phyloP scores from a whole-genome alignment of 2,888 invertebrate species.

The Polia nebulosa region DNA sequence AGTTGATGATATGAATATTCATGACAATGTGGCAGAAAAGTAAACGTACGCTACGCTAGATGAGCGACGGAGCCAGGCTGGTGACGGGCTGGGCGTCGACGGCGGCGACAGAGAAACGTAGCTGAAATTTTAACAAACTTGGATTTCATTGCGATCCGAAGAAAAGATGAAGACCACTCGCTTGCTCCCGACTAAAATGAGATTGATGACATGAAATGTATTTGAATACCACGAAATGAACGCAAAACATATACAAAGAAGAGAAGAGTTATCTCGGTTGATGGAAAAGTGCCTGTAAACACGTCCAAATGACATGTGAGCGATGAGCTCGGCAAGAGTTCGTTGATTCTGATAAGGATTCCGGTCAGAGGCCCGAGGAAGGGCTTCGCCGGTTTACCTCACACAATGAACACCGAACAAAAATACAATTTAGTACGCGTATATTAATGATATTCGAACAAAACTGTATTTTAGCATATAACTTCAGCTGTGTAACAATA shows the following conservation, averaged over 20 bases:
- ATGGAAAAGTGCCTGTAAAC: slow-evolving; percentile 73
- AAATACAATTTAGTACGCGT: slow-evolving; percentile 32
- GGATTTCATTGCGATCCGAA: slow-evolving; percentile 66
- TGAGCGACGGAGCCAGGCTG: slow-evolving; percentile 78
- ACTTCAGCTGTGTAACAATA: slow-evolving; percentile 56
- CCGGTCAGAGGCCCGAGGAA: slow-evolving; percentile 65
- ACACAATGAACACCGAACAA: slow-evolving; percentile 41
- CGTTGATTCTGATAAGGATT: slow-evolving; percentile 71
- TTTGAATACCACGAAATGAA: slow-evolving; percentile 53
- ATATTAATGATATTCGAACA: slow-evolving; percentile 36
- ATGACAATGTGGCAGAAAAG: slow-evolving; percentile 69
- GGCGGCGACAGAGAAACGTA: slow-evolving; percentile 76
- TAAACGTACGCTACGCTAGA: slow-evolving; percentile 77
- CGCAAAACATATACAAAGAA: slow-evolving; percentile 57
- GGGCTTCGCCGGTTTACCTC: slow-evolving; percentile 45
- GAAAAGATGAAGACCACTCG: slow-evolving; percentile 64
- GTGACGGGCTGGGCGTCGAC: slow-evolving; percentile 72
- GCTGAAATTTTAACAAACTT: slow-evolving; percentile 78
- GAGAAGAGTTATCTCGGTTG: slow-evolving; percentile 65
- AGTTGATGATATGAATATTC: slow-evolving; percentile 78
- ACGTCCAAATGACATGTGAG: slow-evolving; percentile 71
- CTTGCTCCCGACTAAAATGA: slow-evolving; percentile 57
- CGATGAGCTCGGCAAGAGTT: slow-evolving; percentile 69
- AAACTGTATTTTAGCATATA: slow-evolving; percentile 43
- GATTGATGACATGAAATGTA: slow-evolving; percentile 49